Conservation (phyloP, 1,140 invertebrate genomes). For the Argopecten irradians region DNA sequence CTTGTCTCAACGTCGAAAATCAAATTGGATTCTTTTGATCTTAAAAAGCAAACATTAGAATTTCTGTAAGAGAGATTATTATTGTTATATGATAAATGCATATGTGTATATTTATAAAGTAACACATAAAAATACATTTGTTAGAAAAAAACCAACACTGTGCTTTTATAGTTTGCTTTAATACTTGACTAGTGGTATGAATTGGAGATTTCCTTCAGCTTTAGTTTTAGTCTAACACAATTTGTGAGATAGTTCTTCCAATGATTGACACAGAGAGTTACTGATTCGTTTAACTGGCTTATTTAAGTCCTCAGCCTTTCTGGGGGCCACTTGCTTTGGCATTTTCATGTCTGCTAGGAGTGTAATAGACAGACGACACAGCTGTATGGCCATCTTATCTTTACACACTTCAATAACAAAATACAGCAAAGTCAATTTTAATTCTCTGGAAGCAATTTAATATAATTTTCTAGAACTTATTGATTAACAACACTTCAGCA, state of each 20-base stretch:
- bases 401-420: background rate
- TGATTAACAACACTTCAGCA: background rate
- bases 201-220: too few relatives aligned
- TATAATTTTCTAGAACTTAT: constrained; percentile 1
- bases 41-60: too few relatives aligned
- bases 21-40: background rate
- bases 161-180: too few relatives aligned
- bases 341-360: background rate
- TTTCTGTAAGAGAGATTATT: too few relatives aligned
- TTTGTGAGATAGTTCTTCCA: too few relatives aligned
- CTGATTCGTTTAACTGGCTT: background rate
- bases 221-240: too few relatives aligned
- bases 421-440: background rate
- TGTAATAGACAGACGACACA: background rate
- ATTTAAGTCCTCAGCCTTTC: background rate
- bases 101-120: too few relatives aligned
- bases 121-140: too few relatives aligned
- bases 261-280: background rate
- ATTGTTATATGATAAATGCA: too few relatives aligned
- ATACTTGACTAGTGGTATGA: too few relatives aligned
- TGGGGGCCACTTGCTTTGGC: background rate
- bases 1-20: background rate
- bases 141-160: too few relatives aligned
- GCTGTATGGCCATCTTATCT: background rate
- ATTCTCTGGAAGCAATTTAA: background rate